These are phyloP conservation scores for Eupeodes luniger DNA, from an alignment of 2,888 invertebrate species.

Conservation along the genomic window DNA sequence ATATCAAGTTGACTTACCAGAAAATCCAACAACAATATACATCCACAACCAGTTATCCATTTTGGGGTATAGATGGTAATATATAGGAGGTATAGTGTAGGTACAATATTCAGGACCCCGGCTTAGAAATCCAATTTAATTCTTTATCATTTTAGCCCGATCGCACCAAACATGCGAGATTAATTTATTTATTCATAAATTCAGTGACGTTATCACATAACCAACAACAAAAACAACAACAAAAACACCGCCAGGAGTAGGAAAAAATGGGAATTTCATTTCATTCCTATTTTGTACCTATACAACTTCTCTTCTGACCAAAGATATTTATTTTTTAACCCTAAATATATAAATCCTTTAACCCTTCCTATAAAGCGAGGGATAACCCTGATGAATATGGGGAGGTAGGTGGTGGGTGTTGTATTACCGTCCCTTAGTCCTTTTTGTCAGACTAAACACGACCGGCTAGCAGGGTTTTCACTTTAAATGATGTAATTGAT, in stretches of 20 bases:
- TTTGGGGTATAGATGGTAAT: slow-evolving; percentile 8
- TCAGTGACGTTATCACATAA: slow-evolving; percentile 53
- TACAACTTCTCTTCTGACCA: slow-evolving; percentile 2
- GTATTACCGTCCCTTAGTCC: slow-evolving; percentile 32
- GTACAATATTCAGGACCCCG: slow-evolving; percentile 30
- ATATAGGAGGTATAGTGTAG: no score
- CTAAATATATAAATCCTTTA: slow-evolving; percentile 44
- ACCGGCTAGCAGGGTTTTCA: slow-evolving; percentile 30
- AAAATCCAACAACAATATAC: slow-evolving; percentile 54
- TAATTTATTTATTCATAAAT: slow-evolving; percentile 73
- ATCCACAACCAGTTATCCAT: slow-evolving; percentile 74
- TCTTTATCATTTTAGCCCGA: slow-evolving; percentile 68
- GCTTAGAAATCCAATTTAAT: slow-evolving; percentile 69
- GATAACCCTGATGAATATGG: slow-evolving; percentile 26
- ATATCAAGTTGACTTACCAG: slow-evolving; percentile 56
- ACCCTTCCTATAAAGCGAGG: background rate
- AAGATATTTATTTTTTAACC: slow-evolving; percentile 41
- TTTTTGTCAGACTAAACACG: slow-evolving; percentile 33
- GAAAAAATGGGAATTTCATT: slow-evolving; percentile 22
- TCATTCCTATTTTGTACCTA: slow-evolving; percentile 1
- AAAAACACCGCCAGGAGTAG: background rate
- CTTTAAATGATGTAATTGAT: slow-evolving; percentile 63
- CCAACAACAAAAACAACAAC: background rate
- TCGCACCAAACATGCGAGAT: slow-evolving; percentile 64
- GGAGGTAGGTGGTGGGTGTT: slow-evolving; percentile 16